Evolutionary conservation across 2,797 vertebrate species (phyloP).

Genomic region (Sardinella longiceps): DNA sequence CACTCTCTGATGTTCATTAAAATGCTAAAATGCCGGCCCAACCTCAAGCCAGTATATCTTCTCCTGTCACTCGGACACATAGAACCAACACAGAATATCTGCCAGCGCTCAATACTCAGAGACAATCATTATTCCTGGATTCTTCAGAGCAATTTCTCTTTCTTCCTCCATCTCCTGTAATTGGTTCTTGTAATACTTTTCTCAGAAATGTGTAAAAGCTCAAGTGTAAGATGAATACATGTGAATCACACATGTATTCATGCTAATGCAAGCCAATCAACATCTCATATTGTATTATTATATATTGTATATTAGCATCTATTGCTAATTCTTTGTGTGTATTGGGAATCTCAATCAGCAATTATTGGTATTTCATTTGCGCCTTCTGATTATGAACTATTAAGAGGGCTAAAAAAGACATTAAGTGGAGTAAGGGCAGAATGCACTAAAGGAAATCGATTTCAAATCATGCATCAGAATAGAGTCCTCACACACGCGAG

Average conservation of each 20-base stretch:
- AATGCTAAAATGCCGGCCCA: neutral
- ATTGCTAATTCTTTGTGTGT: neutral
- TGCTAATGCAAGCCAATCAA: neutral
- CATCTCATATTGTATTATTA: no score
- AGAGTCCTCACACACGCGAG: slow-evolving; percentile 55
- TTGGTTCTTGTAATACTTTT: neutral
- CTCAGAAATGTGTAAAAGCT: neutral
- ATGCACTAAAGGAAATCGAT: slow-evolving; percentile 45
- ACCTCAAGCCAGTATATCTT: neutral
- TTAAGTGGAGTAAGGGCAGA: slow-evolving; percentile 58
- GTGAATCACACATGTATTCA: neutral
- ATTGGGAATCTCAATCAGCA: neutral
- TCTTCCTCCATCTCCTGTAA: neutral
- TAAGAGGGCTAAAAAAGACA: slow-evolving; percentile 53
- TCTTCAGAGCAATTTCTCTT: neutral
- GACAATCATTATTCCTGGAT: neutral
- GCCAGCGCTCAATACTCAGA: neutral
- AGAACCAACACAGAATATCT: neutral
- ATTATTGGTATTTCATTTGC: neutral
- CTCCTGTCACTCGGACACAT: neutral
- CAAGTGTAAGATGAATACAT: neutral
- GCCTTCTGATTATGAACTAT: neutral
- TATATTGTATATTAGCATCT: no score
- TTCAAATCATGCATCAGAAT: slow-evolving; percentile 56
- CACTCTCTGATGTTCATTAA: neutral